Evolutionary conservation across 1,140 invertebrate genomes (phyloP), one percentile per base, ranked within the genome.

Genomic region (Conus ventricosus): DNA sequence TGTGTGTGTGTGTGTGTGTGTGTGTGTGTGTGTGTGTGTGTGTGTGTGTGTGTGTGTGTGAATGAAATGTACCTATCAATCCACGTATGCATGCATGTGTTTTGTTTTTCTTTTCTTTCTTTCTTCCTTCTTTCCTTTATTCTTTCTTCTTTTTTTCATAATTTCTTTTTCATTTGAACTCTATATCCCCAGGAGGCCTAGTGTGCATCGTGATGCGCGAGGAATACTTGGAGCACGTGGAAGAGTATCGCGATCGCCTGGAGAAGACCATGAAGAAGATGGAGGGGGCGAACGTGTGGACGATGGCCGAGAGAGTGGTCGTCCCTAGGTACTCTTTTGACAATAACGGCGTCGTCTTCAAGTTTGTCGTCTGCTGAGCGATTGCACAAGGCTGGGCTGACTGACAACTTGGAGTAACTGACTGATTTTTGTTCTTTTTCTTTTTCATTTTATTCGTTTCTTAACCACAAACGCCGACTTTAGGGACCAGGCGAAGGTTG

Each of bases 191-290:
- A 95, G 95, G 94, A 86, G 95, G 95, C 53, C 87, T 91, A 6
- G 90, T 95, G 6, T 90, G 93, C 78, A 95, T 96, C 78, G 95
- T 95, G 17, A 96, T 95, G 95, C 88, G 95, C 55, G 93, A 95
- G 88, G 95, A 95, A 87, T 96, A 95, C 90, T 89, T 95, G 57
- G 81, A 89, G 11, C 91, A 94, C 81, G 95, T 95, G 3, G 88
- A 90, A 27, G 95, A 96, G 78, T 95, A 95, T 89, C 93, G 92
- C 11, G 93, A 92, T 20, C 91, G 91, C 51, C 86, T 96, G 80
- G 95, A 95, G 87, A 92, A 93, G 11, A 89, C 91, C 17, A 94
- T 96, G 93, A 54, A 91, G 13, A 57, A 92, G 76, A 84, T 95
- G 57, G 93, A 94, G 67, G 87, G 90, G 20, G 87, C 92, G 78